phyloP scores from a whole-genome alignment of 2,113 vertebrate species.

The Gavialis gangeticus region DNA sequence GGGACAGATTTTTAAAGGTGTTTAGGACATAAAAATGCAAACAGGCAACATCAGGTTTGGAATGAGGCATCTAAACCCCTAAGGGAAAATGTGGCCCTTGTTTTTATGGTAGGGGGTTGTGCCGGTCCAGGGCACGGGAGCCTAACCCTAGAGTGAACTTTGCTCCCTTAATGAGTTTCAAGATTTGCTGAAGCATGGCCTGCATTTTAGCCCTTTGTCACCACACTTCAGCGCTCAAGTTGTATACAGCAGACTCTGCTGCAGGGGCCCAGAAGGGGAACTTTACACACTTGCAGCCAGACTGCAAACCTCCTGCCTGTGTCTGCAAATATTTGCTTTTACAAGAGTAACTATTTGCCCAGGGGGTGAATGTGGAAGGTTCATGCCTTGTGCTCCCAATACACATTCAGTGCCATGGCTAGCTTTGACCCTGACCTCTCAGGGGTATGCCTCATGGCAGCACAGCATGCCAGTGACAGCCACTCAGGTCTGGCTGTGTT shows the following conservation, averaged over 20 bases:
- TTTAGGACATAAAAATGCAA: too few relatives aligned
- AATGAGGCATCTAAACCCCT: too few relatives aligned
- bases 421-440: background rate
- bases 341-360: background rate
- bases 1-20: too few relatives aligned
- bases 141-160: too few relatives aligned
- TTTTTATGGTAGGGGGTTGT: background rate
- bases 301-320: background rate
- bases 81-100: too few relatives aligned
- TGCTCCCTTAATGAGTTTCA: background rate
- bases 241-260: too few relatives aligned
- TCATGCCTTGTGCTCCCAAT: background rate
- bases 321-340: background rate
- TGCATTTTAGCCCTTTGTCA: background rate
- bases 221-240: background rate
- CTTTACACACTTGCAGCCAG: background rate
- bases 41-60: too few relatives aligned
- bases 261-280: too few relatives aligned
- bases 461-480: background rate
- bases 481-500: background rate
- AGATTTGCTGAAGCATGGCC: background rate
- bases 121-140: background rate
- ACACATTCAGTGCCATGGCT: background rate
- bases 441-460: background rate
- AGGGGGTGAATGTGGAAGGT: background rate